These are phyloP conservation scores for Apis cerana DNA, from an alignment of 1,140 invertebrate genomes.

Conservation along the genomic window DNA sequence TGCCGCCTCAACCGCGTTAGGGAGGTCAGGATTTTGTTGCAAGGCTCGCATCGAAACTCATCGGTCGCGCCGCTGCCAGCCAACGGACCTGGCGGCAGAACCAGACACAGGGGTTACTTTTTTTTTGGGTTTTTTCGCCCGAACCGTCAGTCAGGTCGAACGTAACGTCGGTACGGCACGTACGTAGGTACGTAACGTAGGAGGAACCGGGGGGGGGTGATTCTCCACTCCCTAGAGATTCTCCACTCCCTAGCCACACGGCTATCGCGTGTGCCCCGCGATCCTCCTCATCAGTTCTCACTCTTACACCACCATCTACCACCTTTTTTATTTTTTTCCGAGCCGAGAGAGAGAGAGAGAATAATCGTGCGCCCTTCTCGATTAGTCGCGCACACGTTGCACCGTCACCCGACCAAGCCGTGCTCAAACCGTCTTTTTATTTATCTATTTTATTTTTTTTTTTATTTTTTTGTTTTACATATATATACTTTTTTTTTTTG, in stretches of 20 bases:
- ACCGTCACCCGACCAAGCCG: constrained; percentile 79
- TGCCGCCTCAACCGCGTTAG: constrained; percentile 91
- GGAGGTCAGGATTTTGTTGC: constrained; percentile 93
- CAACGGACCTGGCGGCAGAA: constrained; percentile 82
- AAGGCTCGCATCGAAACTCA: constrained; percentile 92
- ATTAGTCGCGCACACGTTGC: constrained; percentile 61
- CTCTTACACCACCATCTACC: constrained; percentile 63
- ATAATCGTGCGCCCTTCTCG: constrained; percentile 71
- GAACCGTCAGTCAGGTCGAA: constrained; percentile 22
- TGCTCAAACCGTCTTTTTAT: constrained; percentile 74
- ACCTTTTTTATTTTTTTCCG: constrained; percentile 41
- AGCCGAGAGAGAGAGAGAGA: constrained; percentile 47
- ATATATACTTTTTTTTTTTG: constrained; percentile 11
- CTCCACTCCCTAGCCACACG: constrained; percentile 44
- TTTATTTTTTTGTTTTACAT: too few species aligned
- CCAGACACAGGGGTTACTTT: constrained; percentile 81
- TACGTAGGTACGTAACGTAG: constrained; percentile 1
- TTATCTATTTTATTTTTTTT: constrained; percentile 36
- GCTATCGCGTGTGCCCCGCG: constrained; percentile 37
- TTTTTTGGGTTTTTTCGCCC: constrained; percentile 52
- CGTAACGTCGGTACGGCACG: not conserved
- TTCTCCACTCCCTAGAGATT: constrained; percentile 37
- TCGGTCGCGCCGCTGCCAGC: constrained; percentile 83
- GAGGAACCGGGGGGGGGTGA: not conserved
- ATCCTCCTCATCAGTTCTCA: constrained; percentile 42